A percentile compares a stretch with the other conserved stretches of the same genome.
Conservation (phyloP, 1,140 invertebrate species). For the Brachionus angularis region DNA sequence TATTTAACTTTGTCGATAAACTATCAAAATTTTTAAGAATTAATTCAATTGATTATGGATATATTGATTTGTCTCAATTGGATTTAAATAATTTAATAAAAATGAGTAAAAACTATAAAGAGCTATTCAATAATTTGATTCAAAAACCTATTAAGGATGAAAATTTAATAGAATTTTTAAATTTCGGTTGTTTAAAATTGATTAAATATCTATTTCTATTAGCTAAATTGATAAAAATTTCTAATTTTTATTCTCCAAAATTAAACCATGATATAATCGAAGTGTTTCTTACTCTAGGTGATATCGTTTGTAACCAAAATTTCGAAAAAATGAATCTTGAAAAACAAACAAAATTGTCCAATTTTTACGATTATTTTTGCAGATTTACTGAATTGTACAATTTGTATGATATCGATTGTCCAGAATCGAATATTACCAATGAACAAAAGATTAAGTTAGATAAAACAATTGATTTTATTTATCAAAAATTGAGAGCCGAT, state of each 20-base stretch:
- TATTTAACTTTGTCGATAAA: conserved; percentile 7
- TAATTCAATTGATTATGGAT: conserved; percentile 15
- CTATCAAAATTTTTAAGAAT: background rate
- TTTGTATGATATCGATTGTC: conserved; percentile 24
- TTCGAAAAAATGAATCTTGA: background rate
- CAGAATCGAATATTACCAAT: background rate
- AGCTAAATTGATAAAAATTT: conserved; percentile 6
- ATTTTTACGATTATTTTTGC: background rate
- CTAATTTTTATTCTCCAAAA: conserved; percentile 2
- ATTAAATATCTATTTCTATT: background rate
- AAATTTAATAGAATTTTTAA: conserved; percentile 6
- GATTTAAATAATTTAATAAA: background rate
- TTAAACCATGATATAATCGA: background rate
- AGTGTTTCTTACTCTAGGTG: background rate
- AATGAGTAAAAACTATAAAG: background rate
- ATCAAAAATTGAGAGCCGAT: background rate
- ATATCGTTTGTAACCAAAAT: background rate
- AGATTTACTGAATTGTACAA: conserved; percentile 1
- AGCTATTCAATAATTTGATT: background rate
- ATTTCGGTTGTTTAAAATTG: background rate
- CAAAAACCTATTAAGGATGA: background rate
- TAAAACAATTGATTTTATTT: background rate
- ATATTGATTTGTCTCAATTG: background rate
- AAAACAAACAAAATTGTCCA: background rate
- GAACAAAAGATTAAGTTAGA: background rate